Conservation (phyloP, 2,888 invertebrate genomes). For the Nymphalis c-album region DNA sequence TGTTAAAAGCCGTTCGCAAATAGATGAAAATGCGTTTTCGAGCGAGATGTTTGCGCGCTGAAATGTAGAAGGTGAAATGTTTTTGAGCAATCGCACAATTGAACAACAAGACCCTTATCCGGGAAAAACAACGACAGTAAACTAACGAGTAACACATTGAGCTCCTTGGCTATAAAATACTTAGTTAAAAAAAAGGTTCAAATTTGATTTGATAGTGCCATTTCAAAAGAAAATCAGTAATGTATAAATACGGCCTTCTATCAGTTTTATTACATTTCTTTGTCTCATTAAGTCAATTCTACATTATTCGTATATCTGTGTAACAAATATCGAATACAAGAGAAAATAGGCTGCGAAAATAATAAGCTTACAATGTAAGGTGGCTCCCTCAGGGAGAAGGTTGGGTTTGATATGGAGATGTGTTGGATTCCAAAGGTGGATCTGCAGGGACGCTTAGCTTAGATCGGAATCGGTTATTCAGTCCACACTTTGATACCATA, state of each 20-base stretch:
- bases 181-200: too few relatives aligned
- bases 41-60: constrained; percentile 19
- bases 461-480: constrained; percentile 3
- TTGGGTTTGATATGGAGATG: background rate
- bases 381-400: background rate
- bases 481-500: constrained; percentile 1
- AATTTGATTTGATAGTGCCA: too few relatives aligned
- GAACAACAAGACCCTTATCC: constrained; percentile 5
- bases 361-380: constrained; percentile 9
- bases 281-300: background rate
- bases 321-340: constrained; percentile 20
- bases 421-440: background rate
- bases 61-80: constrained; percentile 15
- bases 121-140: background rate
- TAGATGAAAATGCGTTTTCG: constrained; percentile 37
- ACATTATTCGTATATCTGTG: background rate
- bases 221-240: too few relatives aligned
- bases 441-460: background rate
- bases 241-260: too few relatives aligned
- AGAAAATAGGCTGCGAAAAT: constrained; percentile 25
- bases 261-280: background rate
- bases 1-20: constrained; percentile 48
- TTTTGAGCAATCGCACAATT: constrained; percentile 16
- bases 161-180: too few relatives aligned
- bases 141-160: too few relatives aligned